Conservation (phyloP, 2,797 vertebrate genomes). For the Pseudochirops cupreus region DNA sequence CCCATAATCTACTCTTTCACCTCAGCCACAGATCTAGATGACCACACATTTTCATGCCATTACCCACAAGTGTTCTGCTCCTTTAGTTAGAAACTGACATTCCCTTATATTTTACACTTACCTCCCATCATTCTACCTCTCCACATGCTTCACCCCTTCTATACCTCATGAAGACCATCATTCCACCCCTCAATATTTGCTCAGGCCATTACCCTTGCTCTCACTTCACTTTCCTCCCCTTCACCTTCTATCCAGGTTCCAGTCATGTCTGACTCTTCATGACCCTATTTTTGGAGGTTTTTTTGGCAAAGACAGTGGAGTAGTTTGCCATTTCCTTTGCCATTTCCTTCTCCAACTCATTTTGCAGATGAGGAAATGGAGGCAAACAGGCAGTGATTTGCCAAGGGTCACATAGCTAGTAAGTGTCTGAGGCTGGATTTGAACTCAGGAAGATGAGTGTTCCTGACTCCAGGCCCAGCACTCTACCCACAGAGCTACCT, state of each 20-base stretch:
- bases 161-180: not conserved
- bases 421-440: not conserved
- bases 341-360: not conserved
- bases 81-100: not conserved
- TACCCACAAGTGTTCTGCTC: not conserved
- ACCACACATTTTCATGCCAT: not conserved
- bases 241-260: not conserved
- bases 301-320: not conserved
- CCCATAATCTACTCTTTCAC: not conserved
- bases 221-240: not conserved
- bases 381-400: not conserved
- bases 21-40: not conserved
- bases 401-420: not conserved
- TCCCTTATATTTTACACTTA: not conserved
- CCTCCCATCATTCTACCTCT: not conserved
- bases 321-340: not conserved
- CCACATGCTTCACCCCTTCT: not conserved
- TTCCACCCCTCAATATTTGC: not conserved
- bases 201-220: not conserved
- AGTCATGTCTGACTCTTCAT: not conserved
- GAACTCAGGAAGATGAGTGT: no score
- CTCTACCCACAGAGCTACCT: not conserved
- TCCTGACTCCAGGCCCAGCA: not conserved
- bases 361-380: not conserved
- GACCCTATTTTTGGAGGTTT: not conserved